These are phyloP conservation scores for Teleiodes luculella DNA, from an alignment of 2,888 invertebrate species.

Conservation along the genomic window DNA sequence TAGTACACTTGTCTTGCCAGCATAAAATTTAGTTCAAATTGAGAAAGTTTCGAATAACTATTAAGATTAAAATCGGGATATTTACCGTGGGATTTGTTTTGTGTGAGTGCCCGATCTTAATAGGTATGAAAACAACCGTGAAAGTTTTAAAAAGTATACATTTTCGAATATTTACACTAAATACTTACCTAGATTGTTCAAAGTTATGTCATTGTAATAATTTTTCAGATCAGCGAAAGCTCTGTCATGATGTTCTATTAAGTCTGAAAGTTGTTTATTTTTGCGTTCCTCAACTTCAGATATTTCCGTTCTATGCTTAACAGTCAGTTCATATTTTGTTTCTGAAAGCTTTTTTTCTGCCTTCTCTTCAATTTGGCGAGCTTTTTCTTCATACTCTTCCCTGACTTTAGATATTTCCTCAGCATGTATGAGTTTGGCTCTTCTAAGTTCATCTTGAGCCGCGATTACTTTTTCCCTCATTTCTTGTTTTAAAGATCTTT, in stretches of 20 bases:
- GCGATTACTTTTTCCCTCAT: slow-evolving; percentile 84
- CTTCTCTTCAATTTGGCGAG: slow-evolving; percentile 77
- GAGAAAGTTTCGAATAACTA: too few species aligned
- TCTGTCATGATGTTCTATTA: slow-evolving; percentile 90
- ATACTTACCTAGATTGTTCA: slow-evolving; percentile 89
- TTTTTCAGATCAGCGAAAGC: slow-evolving; percentile 94
- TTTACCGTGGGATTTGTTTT: too few species aligned
- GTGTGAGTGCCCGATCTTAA: too few species aligned
- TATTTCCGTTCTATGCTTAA: slow-evolving; percentile 89
- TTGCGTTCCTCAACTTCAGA: slow-evolving; percentile 94
- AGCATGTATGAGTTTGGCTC: slow-evolving; percentile 86
- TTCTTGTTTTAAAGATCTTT: slow-evolving; percentile 81
- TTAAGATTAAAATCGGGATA: too few species aligned
- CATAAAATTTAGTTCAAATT: too few species aligned
- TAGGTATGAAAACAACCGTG: neutral
- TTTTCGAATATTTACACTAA: neutral
- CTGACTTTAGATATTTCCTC: slow-evolving; percentile 82
- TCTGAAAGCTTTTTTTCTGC: slow-evolving; percentile 85
- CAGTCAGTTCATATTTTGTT: slow-evolving; percentile 84
- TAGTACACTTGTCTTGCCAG: too few species aligned
- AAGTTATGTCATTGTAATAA: slow-evolving; percentile 96
- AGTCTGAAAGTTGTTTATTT: slow-evolving; percentile 88
- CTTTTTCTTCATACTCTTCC: slow-evolving; percentile 68
- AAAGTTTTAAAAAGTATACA: neutral
- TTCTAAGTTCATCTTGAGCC: slow-evolving; percentile 85